A percentile compares a stretch with the other conserved stretches of the same genome.
Conservation (phyloP, 2,113 vertebrate genomes). For the Prolemur simus region DNA sequence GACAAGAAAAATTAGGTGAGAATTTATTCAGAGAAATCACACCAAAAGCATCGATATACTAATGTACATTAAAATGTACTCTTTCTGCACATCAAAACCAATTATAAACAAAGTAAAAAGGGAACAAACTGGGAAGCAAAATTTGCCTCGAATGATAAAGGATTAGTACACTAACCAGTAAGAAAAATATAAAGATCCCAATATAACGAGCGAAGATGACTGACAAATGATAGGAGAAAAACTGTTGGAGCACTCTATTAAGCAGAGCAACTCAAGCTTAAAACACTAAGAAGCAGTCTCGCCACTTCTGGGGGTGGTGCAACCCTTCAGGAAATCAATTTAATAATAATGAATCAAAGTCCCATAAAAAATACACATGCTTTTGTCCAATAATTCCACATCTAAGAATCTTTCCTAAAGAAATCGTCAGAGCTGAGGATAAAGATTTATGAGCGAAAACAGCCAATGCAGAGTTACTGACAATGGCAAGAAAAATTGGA, state of each 20-base stretch:
- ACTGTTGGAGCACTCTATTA: conserved; percentile 12
- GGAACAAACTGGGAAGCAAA: conserved; percentile 3
- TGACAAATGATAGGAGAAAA: conserved; percentile 18
- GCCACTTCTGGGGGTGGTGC: background rate
- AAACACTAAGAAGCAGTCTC: conserved; percentile 10
- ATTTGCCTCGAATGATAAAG: conserved; percentile 14
- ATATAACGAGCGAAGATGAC: conserved; percentile 29
- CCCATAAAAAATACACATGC: conserved; percentile 26
- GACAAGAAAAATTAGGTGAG: conserved; percentile 33
- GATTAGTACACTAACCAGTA: background rate
- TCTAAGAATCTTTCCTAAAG: conserved; percentile 66
- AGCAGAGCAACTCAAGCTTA: conserved; percentile 44
- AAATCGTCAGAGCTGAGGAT: conserved; percentile 54
- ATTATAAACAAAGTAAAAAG: conserved; percentile 23
- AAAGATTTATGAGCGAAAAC: conserved; percentile 66
- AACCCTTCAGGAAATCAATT: conserved; percentile 52
- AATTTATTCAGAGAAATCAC: conserved; percentile 43
- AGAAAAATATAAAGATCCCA: conserved; percentile 51
- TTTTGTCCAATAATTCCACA: conserved; percentile 27
- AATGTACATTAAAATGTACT: conserved; percentile 12
- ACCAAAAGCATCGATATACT: conserved; percentile 11
- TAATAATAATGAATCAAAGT: conserved; percentile 50
- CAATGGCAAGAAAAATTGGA: conserved; percentile 64
- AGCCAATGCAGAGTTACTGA: conserved; percentile 45
- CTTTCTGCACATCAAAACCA: conserved; percentile 45